A percentile compares a stretch with the other conserved stretches of the same genome.
These are phyloP conservation scores for Onychomys leucogaster DNA, from an alignment of 2,797 vertebrate species.

Conservation along the genomic window DNA sequence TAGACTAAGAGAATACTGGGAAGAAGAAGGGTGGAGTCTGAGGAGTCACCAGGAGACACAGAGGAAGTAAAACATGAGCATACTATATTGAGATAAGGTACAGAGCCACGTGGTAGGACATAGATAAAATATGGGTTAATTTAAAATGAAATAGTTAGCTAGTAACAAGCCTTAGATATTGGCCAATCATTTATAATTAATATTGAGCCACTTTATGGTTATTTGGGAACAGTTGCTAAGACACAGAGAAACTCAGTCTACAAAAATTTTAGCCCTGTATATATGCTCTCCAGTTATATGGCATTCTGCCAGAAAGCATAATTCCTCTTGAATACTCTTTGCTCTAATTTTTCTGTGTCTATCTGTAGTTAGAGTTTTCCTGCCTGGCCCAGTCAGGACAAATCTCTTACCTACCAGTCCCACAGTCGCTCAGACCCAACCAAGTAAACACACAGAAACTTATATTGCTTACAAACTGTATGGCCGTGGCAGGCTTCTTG, in stretches of 20 bases:
- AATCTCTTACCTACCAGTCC: too few species aligned
- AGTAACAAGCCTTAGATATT: background rate
- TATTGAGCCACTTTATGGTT: background rate
- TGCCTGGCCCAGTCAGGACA: too few species aligned
- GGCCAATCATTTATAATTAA: background rate
- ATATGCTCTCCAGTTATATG: background rate
- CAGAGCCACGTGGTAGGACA: background rate
- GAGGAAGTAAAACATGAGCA: background rate
- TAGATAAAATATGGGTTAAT: background rate
- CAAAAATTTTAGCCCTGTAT: background rate
- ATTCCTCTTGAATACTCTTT: background rate
- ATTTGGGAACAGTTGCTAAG: background rate
- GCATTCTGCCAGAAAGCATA: background rate
- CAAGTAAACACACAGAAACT: too few species aligned
- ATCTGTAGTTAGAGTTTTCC: too few species aligned
- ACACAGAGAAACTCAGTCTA: background rate
- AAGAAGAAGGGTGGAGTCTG: background rate
- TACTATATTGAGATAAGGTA: background rate
- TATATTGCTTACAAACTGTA: too few species aligned
- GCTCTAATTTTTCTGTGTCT: background rate
- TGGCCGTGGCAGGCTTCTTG: too few species aligned
- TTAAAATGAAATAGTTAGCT: background rate
- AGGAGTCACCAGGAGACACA: background rate
- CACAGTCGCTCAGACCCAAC: too few species aligned
- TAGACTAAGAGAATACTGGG: background rate